Evolutionary conservation across 2,797 vertebrate genomes (phyloP).

Genomic region (Anolis apletophallus): DNA sequence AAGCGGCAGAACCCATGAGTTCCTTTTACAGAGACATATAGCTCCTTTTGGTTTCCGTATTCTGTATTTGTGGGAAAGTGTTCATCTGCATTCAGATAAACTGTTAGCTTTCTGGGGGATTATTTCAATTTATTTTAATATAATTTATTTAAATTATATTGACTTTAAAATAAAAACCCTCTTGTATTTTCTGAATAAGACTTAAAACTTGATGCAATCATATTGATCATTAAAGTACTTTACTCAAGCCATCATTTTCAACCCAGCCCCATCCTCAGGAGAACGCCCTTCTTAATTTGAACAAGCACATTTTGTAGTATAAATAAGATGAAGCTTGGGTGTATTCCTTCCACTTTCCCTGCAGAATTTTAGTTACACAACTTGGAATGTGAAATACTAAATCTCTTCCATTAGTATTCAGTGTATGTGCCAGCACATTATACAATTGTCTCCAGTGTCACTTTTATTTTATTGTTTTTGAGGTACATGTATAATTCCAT

Average conservation of each 20-base stretch:
- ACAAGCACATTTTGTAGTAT: neutral
- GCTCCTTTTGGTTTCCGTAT: neutral
- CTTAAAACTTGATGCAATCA: slow-evolving; percentile 47
- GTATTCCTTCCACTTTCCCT: slow-evolving; percentile 32
- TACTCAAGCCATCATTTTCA: neutral
- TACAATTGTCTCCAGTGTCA: slow-evolving; percentile 24
- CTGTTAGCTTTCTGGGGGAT: slow-evolving; percentile 17
- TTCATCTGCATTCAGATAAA: slow-evolving; percentile 4
- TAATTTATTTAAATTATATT: slow-evolving; percentile 14
- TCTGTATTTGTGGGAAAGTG: slow-evolving; percentile 7
- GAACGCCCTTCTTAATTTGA: neutral
- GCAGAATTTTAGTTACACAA: neutral
- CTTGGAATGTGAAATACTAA: slow-evolving; percentile 10
- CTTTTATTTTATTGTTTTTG: slow-evolving; percentile 48
- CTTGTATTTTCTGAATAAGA: neutral
- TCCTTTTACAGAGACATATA: slow-evolving; percentile 14
- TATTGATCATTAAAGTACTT: slow-evolving; percentile 40
- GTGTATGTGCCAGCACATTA: neutral
- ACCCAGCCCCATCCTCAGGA: neutral
- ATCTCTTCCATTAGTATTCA: slow-evolving; percentile 31
- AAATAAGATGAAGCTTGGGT: neutral
- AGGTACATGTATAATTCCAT: slow-evolving; percentile 51
- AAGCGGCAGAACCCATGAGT: neutral
- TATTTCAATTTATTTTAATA: neutral
- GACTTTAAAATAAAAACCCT: fast-evolving